Evolutionary conservation across 2,113 vertebrate genomes (phyloP).

Genomic region (Ceratotherium simum): DNA sequence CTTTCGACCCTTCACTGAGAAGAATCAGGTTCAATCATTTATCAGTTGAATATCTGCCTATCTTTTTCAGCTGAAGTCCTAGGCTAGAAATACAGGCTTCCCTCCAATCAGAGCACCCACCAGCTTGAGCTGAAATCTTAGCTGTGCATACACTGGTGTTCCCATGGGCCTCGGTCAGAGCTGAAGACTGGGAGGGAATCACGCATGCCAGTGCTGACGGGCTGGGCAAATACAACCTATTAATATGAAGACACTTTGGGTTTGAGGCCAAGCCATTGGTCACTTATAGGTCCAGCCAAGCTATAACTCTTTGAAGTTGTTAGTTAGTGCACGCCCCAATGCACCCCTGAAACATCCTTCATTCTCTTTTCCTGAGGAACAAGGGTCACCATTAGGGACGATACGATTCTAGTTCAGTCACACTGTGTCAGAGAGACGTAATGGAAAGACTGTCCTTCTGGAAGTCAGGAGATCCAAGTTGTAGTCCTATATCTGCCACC

Average conservation of each 20-base stretch:
- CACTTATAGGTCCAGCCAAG: not conserved
- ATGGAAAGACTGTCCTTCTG: not conserved
- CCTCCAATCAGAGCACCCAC: not conserved
- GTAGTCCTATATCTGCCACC: not conserved
- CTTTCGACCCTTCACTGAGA: not conserved
- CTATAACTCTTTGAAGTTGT: not conserved
- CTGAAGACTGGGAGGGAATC: not conserved
- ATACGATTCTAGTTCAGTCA: not conserved
- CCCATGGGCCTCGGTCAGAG: fast-evolving
- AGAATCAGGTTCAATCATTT: not conserved
- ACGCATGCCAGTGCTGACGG: not conserved
- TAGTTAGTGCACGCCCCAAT: not conserved
- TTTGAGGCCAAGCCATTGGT: not conserved
- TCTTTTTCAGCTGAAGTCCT: not conserved
- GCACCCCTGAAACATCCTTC: not conserved
- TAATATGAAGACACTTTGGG: not conserved
- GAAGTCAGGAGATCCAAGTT: not conserved
- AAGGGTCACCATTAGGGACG: not conserved
- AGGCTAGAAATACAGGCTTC: not conserved
- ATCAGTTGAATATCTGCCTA: not conserved
- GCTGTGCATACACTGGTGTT: not conserved
- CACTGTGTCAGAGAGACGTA: not conserved
- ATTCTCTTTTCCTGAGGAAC: not conserved
- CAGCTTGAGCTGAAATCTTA: not conserved
- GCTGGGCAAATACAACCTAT: not conserved